Base-by-base conservation (phyloP, 2,888 invertebrate species). In the Drosophila multiciliata region DNA sequence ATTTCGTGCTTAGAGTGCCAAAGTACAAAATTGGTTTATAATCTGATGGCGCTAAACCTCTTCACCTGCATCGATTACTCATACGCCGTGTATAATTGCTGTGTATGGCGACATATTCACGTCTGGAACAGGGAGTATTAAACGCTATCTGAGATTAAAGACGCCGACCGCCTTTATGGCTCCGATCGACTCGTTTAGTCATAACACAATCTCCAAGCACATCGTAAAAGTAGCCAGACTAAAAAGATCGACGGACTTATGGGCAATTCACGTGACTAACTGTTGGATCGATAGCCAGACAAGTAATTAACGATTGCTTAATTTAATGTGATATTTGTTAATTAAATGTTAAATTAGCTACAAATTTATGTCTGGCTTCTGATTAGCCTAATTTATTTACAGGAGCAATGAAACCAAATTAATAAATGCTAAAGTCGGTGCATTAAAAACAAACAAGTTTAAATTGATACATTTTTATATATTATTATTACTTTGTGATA, bases 211-310 rank as follows among this genome's bases (percentile, higher is more conserved):
- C 23, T 62, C 40, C 65, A 57, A 66, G 53, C 26, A 57, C 8
- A 33, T 66, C 71, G 75, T 69, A 69, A 79, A 82, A 82, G 45
- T 20, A 40, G 55, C 50, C 58, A 73, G 67, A 59, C 67, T 53
- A 35, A 74, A 64, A 65, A 49, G 64, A 62, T 48, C 20, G 55
- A 53, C 57, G 68, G 64, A 73, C 77, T 80, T 77, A 77, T 80
- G 80, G 77, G 67, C 86, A 63, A 68, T 77, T 83, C 80, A 83
- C 89, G 89, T 83, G 89, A 88, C 77, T 83, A 50, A 45, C 49
- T 61, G 23, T 40, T 38, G 49, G 40, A 68, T 68, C 64, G 54
- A 78, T 73, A 64, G 74, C 65, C 68, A 54, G 49, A 61, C 61
- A 64, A 42, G 57, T 52, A 50, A 78, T 78, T 64, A 60, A 57